These are phyloP conservation scores for Centropus unirufus DNA, from an alignment of 2,113 vertebrate genomes.

Conservation along the genomic window DNA sequence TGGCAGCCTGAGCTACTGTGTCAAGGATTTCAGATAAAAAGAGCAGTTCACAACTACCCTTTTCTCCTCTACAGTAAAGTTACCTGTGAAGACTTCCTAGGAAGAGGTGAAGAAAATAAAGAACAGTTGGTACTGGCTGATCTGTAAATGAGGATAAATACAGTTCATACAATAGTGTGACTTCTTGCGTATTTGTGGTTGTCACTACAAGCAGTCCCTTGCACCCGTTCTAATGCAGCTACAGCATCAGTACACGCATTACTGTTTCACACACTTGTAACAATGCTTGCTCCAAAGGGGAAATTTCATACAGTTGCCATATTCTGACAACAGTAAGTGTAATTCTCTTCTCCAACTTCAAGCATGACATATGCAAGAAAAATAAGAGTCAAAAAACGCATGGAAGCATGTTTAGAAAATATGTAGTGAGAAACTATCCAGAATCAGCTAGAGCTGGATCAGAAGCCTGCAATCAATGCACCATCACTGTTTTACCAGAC, in stretches of 20 bases:
- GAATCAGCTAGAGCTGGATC: not conserved
- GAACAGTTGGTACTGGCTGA: not conserved
- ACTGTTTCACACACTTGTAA: not conserved
- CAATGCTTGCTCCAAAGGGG: not conserved
- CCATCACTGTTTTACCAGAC: not conserved
- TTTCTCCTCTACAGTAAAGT: not conserved
- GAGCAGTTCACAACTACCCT: not conserved
- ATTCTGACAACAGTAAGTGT: not conserved
- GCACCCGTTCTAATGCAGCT: fast-evolving
- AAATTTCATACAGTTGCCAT: not conserved
- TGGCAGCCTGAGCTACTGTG: not conserved
- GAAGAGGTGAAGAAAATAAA: not conserved
- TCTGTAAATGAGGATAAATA: not conserved
- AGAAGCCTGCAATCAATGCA: fast-evolving
- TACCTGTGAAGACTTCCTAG: not conserved
- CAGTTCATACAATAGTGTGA: not conserved
- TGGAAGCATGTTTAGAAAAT: not conserved
- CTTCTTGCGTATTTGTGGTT: not conserved
- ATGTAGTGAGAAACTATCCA: not conserved
- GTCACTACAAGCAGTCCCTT: not conserved
- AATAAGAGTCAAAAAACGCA: not conserved
- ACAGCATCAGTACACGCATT: not conserved
- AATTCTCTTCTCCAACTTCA: not conserved
- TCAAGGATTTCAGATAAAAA: not conserved
- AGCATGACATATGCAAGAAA: not conserved